Evolutionary conservation across 2,888 invertebrate genomes (phyloP), one percentile per base, ranked within the genome.

Genomic region (Onthophagus sagittarius): DNA sequence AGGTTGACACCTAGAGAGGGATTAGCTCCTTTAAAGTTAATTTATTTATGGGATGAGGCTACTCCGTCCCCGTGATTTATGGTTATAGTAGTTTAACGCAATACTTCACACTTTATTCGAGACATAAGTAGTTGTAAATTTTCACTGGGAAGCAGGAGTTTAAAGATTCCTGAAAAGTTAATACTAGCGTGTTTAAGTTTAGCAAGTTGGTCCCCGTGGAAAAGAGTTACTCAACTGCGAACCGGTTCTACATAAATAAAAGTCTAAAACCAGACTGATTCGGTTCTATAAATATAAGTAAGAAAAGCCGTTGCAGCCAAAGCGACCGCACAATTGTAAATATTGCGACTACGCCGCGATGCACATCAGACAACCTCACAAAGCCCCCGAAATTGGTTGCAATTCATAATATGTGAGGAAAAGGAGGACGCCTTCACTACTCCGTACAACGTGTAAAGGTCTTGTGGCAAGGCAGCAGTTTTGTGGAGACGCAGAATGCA

Each of bases 401-500:
- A 67, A 32, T 67, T 67, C 67, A 67, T 67, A 67, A 67, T 67
- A 32, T 67, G 15, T 53, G 39, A 53, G 33, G 7, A 33, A 33
- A 5, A n/a, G n/a, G n/a, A n/a, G 39, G 39, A 11, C 11, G 39
- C 39, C 39, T 53, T 53, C 39, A 53, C 9, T 53, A 7, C 4
- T 53, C 6, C 11, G 7, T 11, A 53, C 39, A 53, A 53, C 39
- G 39, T 53, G 39, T 11, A 53, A 53, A 53, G 39, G 39, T 53
- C 39, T 53, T 53, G 39, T 53, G 39, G 39, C 39, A 53, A 53
- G 39, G 7, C 39, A 23, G 9, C 39, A 70, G 11, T 70, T 53
- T 62, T 70, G 62, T 39, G 2, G 31, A 4, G 70, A 33, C 67
- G 67, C 15, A 3, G 65, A 72, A 72, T 72, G 62, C 71, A 67